Evolutionary conservation across 2,888 invertebrate genomes (phyloP).

Genomic region (Escarpia spicata): DNA sequence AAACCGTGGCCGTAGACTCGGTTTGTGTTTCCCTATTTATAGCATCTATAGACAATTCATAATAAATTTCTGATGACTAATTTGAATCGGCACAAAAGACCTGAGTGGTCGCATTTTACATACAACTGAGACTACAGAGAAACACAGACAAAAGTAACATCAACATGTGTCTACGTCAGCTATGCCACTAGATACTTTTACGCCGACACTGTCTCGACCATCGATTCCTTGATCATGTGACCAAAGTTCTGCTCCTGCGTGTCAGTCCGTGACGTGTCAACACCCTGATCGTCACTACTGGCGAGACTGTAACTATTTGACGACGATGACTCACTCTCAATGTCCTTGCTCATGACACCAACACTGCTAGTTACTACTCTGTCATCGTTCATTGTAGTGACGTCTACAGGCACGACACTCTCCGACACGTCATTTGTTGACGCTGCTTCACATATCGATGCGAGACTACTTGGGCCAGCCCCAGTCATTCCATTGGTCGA

Average conservation of each 20-base stretch:
- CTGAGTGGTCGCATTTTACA: not conserved
- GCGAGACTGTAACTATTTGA: not conserved
- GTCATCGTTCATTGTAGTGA: not conserved
- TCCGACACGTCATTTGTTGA: not conserved
- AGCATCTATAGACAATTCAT: too few species aligned
- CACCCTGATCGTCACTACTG: conserved; percentile 21
- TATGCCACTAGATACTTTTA: conserved; percentile 33
- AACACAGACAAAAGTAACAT: not conserved
- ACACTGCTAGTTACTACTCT: not conserved
- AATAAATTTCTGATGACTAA: too few species aligned
- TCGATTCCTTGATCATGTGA: conserved; percentile 90
- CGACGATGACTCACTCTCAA: not conserved
- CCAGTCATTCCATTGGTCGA: not conserved
- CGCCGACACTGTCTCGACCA: conserved; percentile 89
- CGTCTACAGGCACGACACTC: not conserved
- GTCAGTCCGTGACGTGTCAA: not conserved
- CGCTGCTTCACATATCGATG: not conserved
- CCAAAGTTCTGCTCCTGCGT: conserved; percentile 75
- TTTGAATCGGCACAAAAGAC: too few species aligned
- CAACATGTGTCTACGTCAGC: not conserved
- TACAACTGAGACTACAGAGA: not conserved
- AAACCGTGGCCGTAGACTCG: not conserved
- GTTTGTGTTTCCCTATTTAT: not conserved
- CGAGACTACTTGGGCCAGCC: not conserved
- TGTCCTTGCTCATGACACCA: not conserved